phyloP scores from a whole-genome alignment of 2,797 vertebrate species.

The Cryptoprocta ferox region DNA sequence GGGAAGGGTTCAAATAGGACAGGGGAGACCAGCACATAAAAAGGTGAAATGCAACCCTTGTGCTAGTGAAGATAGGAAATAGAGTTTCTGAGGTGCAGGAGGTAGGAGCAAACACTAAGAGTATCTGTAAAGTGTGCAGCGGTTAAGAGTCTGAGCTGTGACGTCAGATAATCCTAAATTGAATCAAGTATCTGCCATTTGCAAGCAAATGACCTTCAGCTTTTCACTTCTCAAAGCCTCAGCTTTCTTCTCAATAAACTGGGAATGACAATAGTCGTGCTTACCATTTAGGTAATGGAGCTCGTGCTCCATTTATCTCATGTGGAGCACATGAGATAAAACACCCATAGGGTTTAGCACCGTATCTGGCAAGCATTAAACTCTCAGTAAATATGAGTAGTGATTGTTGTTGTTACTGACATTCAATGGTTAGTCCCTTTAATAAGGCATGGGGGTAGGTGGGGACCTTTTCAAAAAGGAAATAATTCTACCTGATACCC shows the following conservation, averaged over 20 bases:
- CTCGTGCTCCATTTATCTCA: no score
- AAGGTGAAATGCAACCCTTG: fast-evolving
- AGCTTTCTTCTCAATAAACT: not conserved
- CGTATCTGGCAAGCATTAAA: not conserved
- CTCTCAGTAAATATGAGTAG: not conserved
- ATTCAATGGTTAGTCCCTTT: not conserved
- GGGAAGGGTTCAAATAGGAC: not conserved
- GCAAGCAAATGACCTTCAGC: not conserved
- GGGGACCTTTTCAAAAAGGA: not conserved
- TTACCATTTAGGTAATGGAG: no score
- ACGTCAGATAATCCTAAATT: not conserved
- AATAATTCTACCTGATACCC: not conserved
- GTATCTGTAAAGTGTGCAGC: fast-evolving
- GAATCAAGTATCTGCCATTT: not conserved
- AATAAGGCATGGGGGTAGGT: not conserved
- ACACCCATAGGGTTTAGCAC: not conserved
- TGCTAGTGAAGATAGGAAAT: not conserved
- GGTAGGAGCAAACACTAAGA: not conserved
- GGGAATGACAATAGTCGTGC: not conserved
- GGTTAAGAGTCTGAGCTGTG: not conserved
- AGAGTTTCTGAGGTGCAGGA: no score
- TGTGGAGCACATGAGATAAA: not conserved
- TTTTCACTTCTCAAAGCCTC: not conserved
- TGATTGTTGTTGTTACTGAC: not conserved
- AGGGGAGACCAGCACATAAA: not conserved